phyloP scores from a whole-genome alignment of 2,113 vertebrate species.

The Phylloscopus trochilus region DNA sequence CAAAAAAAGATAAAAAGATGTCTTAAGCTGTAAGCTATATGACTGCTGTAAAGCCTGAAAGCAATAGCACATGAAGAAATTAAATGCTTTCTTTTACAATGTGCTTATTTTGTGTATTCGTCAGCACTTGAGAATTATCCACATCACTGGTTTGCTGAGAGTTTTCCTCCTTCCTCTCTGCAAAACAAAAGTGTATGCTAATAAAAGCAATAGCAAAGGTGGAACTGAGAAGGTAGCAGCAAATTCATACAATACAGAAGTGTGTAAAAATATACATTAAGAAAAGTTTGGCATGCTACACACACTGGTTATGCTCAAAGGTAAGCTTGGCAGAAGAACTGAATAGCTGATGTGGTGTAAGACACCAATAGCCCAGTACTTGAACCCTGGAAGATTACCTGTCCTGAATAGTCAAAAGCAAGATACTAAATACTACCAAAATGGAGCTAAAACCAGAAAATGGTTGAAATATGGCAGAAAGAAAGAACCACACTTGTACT shows the following conservation, averaged over 20 bases:
- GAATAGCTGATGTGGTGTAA: neutral
- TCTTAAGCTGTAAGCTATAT: neutral
- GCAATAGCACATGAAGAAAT: neutral
- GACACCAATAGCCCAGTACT: neutral
- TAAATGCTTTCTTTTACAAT: neutral
- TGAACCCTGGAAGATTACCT: neutral
- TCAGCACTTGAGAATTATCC: neutral
- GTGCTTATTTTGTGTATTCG: slow-evolving; percentile 17
- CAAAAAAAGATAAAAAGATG: neutral
- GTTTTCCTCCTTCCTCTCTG: neutral
- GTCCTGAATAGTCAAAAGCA: neutral
- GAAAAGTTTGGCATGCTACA: neutral
- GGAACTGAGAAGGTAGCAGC: neutral
- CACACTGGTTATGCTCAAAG: neutral
- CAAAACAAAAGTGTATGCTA: neutral
- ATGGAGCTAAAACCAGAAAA: neutral
- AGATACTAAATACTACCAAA: neutral
- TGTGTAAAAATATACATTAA: neutral
- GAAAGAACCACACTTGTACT: neutral
- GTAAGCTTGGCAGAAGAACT: neutral
- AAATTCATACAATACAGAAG: neutral
- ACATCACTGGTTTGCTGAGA: neutral
- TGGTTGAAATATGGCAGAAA: neutral
- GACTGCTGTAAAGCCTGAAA: neutral
- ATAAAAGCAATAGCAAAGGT: neutral